Percentiles rank a stretch among this genome's conserved stretches.
phyloP scores from a whole-genome alignment of 1,140 invertebrate species.

The Drosophila nigrodunni region DNA sequence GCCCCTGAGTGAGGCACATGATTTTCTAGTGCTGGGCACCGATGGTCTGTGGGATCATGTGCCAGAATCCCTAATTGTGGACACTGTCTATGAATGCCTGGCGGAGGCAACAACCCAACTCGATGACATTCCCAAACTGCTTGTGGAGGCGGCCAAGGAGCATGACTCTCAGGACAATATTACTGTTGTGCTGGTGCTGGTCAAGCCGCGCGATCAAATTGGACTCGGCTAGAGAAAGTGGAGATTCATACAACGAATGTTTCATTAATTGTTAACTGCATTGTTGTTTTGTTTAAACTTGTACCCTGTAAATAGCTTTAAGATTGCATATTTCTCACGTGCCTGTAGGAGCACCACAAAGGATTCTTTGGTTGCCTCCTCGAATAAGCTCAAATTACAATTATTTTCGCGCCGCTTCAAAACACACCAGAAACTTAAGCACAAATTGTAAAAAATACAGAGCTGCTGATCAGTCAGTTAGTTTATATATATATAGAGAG shows the following conservation, averaged over 20 bases:
- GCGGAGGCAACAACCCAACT: slow-evolving; percentile 55
- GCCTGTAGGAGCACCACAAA: slow-evolving; percentile 16
- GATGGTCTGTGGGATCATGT: slow-evolving; percentile 97
- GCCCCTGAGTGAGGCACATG: slow-evolving; percentile 90
- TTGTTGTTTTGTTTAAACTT: slow-evolving; percentile 37
- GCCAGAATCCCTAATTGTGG: slow-evolving; percentile 85
- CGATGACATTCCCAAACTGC: slow-evolving; percentile 76
- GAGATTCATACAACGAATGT: slow-evolving; percentile 25
- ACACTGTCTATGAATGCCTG: slow-evolving; percentile 86
- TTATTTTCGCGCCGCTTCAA: too few species aligned
- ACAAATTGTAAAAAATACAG: too few species aligned
- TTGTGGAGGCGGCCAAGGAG: slow-evolving; percentile 77
- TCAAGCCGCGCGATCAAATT: slow-evolving; percentile 70
- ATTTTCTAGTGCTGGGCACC: slow-evolving; percentile 96
- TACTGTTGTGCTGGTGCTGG: slow-evolving; percentile 71
- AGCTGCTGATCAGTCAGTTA: too few species aligned
- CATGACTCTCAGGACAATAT: slow-evolving; percentile 79
- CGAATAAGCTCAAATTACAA: slow-evolving; percentile 69
- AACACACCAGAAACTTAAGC: too few species aligned
- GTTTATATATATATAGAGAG: neutral
- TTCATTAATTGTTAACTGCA: slow-evolving; percentile 50
- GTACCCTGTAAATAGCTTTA: slow-evolving; percentile 40
- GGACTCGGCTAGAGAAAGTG: slow-evolving; percentile 13
- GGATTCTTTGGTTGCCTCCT: slow-evolving; percentile 57
- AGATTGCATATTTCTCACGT: slow-evolving; percentile 40